These are phyloP conservation scores for Drosophila emarginata DNA, from an alignment of 2,888 invertebrate species.

Conservation along the genomic window DNA sequence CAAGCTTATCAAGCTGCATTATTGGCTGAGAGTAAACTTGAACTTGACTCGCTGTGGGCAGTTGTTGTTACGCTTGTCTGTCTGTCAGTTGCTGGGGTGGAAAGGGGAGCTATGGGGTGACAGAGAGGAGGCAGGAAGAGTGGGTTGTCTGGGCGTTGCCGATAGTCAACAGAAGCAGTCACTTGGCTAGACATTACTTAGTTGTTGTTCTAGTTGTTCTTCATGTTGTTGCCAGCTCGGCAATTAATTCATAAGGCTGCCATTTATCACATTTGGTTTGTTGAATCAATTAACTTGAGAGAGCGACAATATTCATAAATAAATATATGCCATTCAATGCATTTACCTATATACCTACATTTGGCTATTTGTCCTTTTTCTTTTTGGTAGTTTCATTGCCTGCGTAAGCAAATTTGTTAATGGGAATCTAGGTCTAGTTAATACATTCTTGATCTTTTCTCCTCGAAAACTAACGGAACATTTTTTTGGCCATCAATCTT, in stretches of 20 bases:
- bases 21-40: slow-evolving; percentile 67
- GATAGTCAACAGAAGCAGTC: slow-evolving; percentile 60
- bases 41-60: slow-evolving; percentile 77
- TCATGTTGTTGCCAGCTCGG: slow-evolving; percentile 10
- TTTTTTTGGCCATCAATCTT: slow-evolving; percentile 10
- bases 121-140: not conserved
- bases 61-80: slow-evolving; percentile 78
- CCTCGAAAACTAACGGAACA: not conserved
- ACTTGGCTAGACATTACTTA: slow-evolving; percentile 49
- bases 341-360: no score
- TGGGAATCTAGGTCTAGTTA: not conserved
- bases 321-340: no score
- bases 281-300: slow-evolving; percentile 63
- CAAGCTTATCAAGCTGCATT: slow-evolving; percentile 61
- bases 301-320: slow-evolving; percentile 9
- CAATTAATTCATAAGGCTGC: slow-evolving; percentile 80
- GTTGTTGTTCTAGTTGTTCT: slow-evolving; percentile 47
- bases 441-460: not conserved
- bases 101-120: not conserved
- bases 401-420: not conserved
- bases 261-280: slow-evolving; percentile 80
- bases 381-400: no score
- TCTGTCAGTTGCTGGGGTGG: slow-evolving; percentile 11
- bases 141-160: slow-evolving; percentile 68
- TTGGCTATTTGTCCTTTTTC: no score